phyloP scores from a whole-genome alignment of 2,113 vertebrate species.

The Panthera uncia region DNA sequence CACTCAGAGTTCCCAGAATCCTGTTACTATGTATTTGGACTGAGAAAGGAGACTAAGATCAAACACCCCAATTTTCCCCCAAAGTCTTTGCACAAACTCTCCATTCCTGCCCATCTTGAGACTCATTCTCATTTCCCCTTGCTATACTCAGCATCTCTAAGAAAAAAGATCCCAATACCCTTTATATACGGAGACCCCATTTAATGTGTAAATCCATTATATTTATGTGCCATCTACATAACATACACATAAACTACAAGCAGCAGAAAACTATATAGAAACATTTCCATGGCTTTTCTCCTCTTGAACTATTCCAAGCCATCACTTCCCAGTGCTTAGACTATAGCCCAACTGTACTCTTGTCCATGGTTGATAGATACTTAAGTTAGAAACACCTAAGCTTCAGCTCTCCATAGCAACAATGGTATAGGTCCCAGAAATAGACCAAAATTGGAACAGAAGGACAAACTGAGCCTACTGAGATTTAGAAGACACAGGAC shows the following conservation, averaged over 20 bases:
- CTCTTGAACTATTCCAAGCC: not conserved
- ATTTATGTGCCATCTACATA: not conserved
- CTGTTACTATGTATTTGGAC: not conserved
- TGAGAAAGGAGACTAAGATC: not conserved
- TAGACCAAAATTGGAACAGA: not conserved
- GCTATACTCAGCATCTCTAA: not conserved
- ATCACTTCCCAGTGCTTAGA: not conserved
- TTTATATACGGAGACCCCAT: not conserved
- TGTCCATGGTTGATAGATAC: not conserved
- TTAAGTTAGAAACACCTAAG: not conserved
- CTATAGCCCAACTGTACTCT: not conserved
- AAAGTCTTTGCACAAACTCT: not conserved
- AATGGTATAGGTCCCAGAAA: not conserved
- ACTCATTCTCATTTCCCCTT: not conserved
- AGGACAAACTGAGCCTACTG: not conserved
- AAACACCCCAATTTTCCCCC: not conserved
- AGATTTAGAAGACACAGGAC: not conserved
- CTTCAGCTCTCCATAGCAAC: not conserved
- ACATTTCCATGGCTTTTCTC: not conserved
- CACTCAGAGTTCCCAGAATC: not conserved
- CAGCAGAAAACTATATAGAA: not conserved
- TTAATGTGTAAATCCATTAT: not conserved
- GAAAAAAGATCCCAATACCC: not conserved
- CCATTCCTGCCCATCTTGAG: not conserved
- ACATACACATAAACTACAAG: not conserved